phyloP scores from a whole-genome alignment of 2,113 vertebrate species.

The Dasypus novemcinctus region DNA sequence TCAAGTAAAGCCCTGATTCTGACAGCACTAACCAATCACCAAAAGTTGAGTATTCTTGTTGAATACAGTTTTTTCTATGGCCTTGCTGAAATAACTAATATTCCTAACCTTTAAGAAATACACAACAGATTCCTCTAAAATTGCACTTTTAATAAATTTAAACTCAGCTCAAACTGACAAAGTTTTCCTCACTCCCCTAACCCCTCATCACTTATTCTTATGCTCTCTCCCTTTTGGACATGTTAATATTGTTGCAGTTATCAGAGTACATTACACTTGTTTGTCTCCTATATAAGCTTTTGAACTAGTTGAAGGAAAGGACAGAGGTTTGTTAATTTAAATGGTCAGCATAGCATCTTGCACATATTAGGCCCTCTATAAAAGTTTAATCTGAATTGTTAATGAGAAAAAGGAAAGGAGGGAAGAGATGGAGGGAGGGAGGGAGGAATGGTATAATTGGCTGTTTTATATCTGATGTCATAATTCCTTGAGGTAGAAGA shows the following conservation, averaged over 20 bases:
- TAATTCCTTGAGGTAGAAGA: slow-evolving; percentile 36
- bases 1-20: neutral
- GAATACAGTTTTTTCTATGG: neutral
- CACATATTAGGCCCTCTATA: neutral
- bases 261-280: neutral
- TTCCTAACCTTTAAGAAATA: neutral
- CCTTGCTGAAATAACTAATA: neutral
- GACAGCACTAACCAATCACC: neutral
- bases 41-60: neutral
- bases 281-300: neutral
- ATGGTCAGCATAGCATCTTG: neutral
- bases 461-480: slow-evolving; percentile 55
- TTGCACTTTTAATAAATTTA: slow-evolving; percentile 24
- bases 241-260: neutral
- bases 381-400: neutral
- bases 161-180: neutral
- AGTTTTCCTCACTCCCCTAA: neutral
- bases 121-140: neutral
- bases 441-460: neutral
- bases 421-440: neutral
- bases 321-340: slow-evolving; percentile 12
- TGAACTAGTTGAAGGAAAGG: slow-evolving; percentile 12
- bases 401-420: neutral
- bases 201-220: neutral
- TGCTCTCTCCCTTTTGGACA: neutral